Evolutionary conservation across 2,888 invertebrate species (phyloP).

Genomic region (Drosophila putrida): DNA sequence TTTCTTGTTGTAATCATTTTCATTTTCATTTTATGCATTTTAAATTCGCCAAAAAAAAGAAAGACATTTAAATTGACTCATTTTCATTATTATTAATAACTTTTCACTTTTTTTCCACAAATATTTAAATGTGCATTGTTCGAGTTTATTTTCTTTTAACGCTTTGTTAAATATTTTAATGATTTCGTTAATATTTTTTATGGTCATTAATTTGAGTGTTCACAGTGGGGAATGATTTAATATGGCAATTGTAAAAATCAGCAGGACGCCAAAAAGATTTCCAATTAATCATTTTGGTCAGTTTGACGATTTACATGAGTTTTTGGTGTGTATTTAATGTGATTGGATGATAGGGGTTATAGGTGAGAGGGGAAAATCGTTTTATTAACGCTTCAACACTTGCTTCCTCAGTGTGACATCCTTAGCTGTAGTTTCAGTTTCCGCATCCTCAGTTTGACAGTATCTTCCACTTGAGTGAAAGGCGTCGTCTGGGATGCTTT

Average conservation of each 20-base stretch:
- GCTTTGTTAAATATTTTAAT: conserved; percentile 60
- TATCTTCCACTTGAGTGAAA: conserved; percentile 71
- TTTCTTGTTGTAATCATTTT: conserved; percentile 9
- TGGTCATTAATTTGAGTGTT: conserved; percentile 64
- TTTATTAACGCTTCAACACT: conserved; percentile 65
- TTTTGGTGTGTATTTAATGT: conserved; percentile 41
- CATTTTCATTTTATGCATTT: conserved; percentile 9
- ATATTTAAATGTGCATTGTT: conserved; percentile 34
- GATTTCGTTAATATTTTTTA: conserved; percentile 64
- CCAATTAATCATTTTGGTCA: conserved; percentile 53
- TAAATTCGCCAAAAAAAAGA: conserved; percentile 17
- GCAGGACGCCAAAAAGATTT: conserved; percentile 14
- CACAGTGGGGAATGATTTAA: conserved; percentile 24
- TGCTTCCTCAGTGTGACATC: conserved; percentile 25
- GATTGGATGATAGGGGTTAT: not conserved
- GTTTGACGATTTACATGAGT: conserved; percentile 33
- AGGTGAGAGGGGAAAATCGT: conserved; percentile 38
- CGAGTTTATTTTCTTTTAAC: conserved; percentile 12
- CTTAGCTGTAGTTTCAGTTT: conserved; percentile 7
- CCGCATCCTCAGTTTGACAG: conserved; percentile 12
- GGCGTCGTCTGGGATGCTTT: conserved; percentile 66
- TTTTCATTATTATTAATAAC: conserved; percentile 51
- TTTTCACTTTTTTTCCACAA: conserved; percentile 19
- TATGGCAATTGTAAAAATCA: conserved; percentile 40
- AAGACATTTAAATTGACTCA: conserved; percentile 2